A percentile compares a stretch with the other conserved stretches of the same genome.
Evolutionary conservation across 2,888 invertebrate genomes (phyloP).

Genomic region (Nudaria mundana): DNA sequence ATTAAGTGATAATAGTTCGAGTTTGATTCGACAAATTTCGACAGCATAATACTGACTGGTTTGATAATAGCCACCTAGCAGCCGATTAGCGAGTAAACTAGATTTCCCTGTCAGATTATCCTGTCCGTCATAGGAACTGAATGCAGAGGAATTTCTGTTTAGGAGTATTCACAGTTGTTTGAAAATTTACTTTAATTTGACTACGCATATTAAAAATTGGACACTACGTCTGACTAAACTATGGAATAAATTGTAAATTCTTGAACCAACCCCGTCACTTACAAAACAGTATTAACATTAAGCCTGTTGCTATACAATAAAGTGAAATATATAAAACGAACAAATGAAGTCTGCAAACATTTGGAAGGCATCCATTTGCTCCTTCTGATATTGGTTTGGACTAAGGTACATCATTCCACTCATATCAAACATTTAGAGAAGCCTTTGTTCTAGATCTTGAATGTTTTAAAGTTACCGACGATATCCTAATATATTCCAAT

Average conservation of each 20-base stretch:
- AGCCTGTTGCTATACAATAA: neutral
- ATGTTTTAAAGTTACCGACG: no score
- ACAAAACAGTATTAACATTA: no score
- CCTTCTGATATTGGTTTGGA: no score
- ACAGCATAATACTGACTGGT: slow-evolving; percentile 34
- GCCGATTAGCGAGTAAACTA: slow-evolving; percentile 66
- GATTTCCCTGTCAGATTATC: slow-evolving; percentile 70
- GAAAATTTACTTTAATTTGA: slow-evolving; percentile 28
- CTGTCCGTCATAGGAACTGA: slow-evolving; percentile 58
- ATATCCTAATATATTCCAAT: neutral
- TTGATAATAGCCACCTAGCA: slow-evolving; percentile 48
- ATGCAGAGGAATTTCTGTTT: slow-evolving; percentile 47
- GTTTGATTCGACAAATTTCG: slow-evolving; percentile 36
- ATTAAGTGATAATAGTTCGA: slow-evolving; percentile 24
- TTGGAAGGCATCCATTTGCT: no score
- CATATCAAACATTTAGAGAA: no score
- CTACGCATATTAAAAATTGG: neutral
- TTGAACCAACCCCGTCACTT: no score
- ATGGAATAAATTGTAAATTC: neutral
- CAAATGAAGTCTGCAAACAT: no score
- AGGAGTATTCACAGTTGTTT: slow-evolving; percentile 32
- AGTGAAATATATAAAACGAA: no score
- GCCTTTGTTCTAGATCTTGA: no score
- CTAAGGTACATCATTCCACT: no score
- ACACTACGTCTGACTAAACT: no score